Evolutionary conservation across 2,888 invertebrate genomes (phyloP).

Genomic region (Octonoba sinensis): DNA sequence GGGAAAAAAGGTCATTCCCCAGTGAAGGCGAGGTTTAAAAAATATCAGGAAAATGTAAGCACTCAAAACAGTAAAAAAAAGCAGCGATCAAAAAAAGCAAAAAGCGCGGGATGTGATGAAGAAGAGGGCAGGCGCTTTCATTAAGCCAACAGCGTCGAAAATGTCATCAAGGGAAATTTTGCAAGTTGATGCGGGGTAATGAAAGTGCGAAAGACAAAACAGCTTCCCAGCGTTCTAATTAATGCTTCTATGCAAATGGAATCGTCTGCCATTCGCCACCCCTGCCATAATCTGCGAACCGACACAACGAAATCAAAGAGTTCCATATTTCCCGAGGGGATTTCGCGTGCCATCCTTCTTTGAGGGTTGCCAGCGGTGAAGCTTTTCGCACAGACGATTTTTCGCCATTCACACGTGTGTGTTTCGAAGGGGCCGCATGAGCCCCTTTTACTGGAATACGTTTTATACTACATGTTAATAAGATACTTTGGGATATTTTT

Average conservation of each 20-base stretch:
- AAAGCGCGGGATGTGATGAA: slow-evolving; percentile 5
- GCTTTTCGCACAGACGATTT: neutral
- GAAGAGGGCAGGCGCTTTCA: slow-evolving; percentile 56
- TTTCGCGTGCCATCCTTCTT: slow-evolving; percentile 48
- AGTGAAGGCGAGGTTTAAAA: slow-evolving; percentile 9
- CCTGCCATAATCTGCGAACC: slow-evolving; percentile 57
- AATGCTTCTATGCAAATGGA: slow-evolving; percentile 57
- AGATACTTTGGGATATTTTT: no score
- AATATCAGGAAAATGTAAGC: neutral
- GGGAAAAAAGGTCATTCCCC: neutral
- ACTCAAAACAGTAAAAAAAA: slow-evolving; percentile 18
- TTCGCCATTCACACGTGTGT: no score
- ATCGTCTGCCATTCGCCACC: slow-evolving; percentile 13
- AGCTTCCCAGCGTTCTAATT: slow-evolving; percentile 54
- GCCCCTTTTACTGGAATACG: no score
- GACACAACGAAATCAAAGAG: slow-evolving; percentile 63
- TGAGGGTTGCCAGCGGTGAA: slow-evolving; percentile 39
- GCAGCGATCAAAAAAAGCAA: slow-evolving; percentile 22
- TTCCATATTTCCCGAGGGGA: slow-evolving; percentile 54
- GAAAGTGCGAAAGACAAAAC: slow-evolving; percentile 57
- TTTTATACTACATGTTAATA: no score
- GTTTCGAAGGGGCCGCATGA: no score
- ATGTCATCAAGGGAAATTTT: slow-evolving; percentile 56
- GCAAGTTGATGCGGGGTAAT: slow-evolving; percentile 41
- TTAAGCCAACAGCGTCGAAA: slow-evolving; percentile 31